Conservation (phyloP, 2,888 invertebrate genomes). For the Pocota personata region DNA sequence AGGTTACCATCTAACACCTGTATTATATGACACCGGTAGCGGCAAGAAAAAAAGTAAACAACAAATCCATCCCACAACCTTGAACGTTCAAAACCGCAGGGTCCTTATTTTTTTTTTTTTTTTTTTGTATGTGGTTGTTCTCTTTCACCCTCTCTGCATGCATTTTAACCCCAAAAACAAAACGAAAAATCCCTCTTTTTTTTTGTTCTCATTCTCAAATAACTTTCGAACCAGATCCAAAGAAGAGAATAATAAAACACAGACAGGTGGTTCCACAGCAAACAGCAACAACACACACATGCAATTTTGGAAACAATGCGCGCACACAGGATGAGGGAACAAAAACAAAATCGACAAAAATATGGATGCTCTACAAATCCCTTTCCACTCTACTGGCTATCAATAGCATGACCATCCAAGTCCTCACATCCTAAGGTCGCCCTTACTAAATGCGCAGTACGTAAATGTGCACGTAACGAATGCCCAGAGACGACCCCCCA, state of each 20-base stretch:
- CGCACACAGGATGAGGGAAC: slow-evolving; percentile 17
- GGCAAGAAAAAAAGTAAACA: slow-evolving; percentile 43
- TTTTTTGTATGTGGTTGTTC: not conserved
- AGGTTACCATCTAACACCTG: slow-evolving; percentile 50
- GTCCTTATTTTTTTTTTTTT: not conserved
- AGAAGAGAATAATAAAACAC: slow-evolving; percentile 27
- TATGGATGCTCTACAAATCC: slow-evolving; percentile 43
- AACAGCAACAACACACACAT: slow-evolving; percentile 28
- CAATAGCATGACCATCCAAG: slow-evolving; percentile 52
- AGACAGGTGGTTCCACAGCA: slow-evolving; percentile 65
- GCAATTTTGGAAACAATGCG: slow-evolving; percentile 40
- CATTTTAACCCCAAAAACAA: slow-evolving; percentile 30
- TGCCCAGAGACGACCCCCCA: not conserved
- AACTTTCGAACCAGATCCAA: slow-evolving; percentile 14
- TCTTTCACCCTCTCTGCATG: slow-evolving; percentile 29
- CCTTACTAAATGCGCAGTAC: not conserved
- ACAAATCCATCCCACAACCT: slow-evolving; percentile 59
- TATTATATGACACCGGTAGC: slow-evolving; percentile 12
- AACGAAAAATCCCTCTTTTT: slow-evolving; percentile 31
- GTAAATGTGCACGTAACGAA: not conserved
- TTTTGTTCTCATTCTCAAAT: slow-evolving; percentile 27
- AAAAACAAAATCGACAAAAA: slow-evolving; percentile 34
- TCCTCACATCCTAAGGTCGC: slow-evolving; percentile 33
- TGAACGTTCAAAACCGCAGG: slow-evolving; percentile 56
- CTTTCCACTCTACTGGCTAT: slow-evolving; percentile 50